Conservation (phyloP, 2,797 vertebrate genomes). For the Halcyon badia region DNA sequence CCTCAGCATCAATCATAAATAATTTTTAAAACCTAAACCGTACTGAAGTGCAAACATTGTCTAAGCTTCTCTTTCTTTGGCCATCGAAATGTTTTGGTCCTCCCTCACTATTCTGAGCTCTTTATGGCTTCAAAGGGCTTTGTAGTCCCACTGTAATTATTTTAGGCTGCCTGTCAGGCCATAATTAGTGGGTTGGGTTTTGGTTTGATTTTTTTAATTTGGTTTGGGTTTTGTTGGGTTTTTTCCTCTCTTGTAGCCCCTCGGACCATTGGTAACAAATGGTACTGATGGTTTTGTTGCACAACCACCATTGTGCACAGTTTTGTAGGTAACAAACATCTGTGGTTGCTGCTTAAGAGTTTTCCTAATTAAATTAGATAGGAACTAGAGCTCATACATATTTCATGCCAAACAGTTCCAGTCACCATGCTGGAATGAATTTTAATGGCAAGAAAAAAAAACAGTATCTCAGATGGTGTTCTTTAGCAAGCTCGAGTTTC, state of each 20-base stretch:
- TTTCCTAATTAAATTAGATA: not conserved
- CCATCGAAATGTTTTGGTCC: not conserved
- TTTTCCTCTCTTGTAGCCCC: not conserved
- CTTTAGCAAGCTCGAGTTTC: not conserved
- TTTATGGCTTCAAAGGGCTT: not conserved
- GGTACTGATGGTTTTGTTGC: not conserved
- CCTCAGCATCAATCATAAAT: not conserved
- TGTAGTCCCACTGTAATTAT: not conserved
- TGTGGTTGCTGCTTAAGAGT: not conserved
- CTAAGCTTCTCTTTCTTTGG: not conserved
- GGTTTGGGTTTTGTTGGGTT: not conserved
- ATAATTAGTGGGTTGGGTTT: not conserved
- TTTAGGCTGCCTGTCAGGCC: not conserved
- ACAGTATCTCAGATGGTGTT: not conserved
- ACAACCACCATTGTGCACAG: not conserved
- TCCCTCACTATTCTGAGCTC: not conserved
- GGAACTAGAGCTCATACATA: not conserved
- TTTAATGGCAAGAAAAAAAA: not conserved
- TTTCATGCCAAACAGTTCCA: not conserved
- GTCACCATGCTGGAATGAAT: not conserved
- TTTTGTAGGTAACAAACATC: not conserved
- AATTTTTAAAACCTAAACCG: accelerated
- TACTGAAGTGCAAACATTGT: not conserved
- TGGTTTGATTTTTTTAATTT: not conserved
- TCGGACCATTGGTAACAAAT: not conserved